phyloP scores from a whole-genome alignment of 2,888 invertebrate genomes.

The Xanthia icteritia region DNA sequence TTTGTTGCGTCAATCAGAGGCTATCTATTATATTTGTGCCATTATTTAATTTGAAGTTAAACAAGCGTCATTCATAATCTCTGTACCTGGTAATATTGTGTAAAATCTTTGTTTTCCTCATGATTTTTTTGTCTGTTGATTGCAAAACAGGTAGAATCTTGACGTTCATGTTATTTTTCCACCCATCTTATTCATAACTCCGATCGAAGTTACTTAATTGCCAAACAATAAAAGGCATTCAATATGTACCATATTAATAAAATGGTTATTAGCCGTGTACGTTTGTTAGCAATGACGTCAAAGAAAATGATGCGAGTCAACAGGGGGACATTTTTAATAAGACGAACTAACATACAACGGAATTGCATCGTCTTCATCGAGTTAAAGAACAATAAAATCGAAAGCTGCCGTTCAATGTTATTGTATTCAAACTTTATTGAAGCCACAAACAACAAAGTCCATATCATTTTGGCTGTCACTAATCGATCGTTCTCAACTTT shows the following conservation, averaged over 20 bases:
- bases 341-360: constrained; percentile 38
- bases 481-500: constrained; percentile 50
- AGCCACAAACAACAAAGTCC: constrained; percentile 24
- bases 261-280: constrained; percentile 73
- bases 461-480: constrained; percentile 22
- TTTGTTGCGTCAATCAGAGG: constrained; percentile 77
- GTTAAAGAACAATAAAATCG: constrained; percentile 21
- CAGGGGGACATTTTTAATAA: constrained; percentile 76
- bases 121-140: constrained; percentile 3
- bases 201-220: constrained; percentile 32
- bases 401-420: constrained; percentile 30
- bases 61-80: constrained; percentile 45
- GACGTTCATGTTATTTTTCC: constrained; percentile 10
- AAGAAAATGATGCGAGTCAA: constrained; percentile 75
- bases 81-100: constrained; percentile 34
- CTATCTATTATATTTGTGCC: constrained; percentile 70
- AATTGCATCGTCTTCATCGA: constrained; percentile 25
- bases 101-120: constrained; percentile 7
- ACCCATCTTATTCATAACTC: neutral
- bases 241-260: constrained; percentile 71
- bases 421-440: constrained; percentile 34
- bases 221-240: constrained; percentile 64
- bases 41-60: constrained; percentile 53
- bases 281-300: constrained; percentile 82
- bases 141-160: neutral